A percentile compares a stretch with the other conserved stretches of the same genome.
Conservation (phyloP, 1,140 invertebrate genomes). For the Drosophila persimilis region DNA sequence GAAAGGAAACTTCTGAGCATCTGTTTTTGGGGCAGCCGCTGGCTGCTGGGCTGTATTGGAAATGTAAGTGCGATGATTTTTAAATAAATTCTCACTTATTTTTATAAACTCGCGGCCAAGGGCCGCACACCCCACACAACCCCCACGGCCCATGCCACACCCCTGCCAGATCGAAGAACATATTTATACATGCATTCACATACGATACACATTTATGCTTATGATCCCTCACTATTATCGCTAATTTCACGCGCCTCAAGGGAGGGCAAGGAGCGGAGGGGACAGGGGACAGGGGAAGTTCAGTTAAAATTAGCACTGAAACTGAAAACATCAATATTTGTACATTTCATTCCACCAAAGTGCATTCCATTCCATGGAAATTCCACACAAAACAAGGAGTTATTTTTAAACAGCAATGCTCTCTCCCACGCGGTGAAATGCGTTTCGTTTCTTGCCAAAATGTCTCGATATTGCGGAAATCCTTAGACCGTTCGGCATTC, state of each 20-base stretch:
- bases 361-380: conserved; percentile 38
- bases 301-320: conserved; percentile 44
- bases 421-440: conserved; percentile 23
- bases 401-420: conserved; percentile 47
- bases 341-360: conserved; percentile 44
- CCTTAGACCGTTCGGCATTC: conserved; percentile 20
- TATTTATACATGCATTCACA: not conserved
- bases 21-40: conserved; percentile 34
- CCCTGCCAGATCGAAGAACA: conserved; percentile 9
- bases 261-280: too few species aligned
- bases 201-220: conserved; percentile 3
- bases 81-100: conserved; percentile 63
- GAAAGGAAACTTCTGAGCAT: conserved; percentile 69
- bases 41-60: conserved; percentile 46
- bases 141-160: not conserved
- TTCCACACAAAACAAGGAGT: conserved; percentile 46
- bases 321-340: conserved; percentile 52
- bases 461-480: conserved; percentile 7
- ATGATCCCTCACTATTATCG: conserved; percentile 22
- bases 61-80: conserved; percentile 60
- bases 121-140: conserved; percentile 6
- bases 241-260: conserved; percentile 22
- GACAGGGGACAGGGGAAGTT: not conserved
- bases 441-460: conserved; percentile 28
- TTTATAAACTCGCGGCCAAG: conserved; percentile 49